Evolutionary conservation across 2,888 invertebrate species (phyloP).

Genomic region (Lasioglossum lativentre): DNA sequence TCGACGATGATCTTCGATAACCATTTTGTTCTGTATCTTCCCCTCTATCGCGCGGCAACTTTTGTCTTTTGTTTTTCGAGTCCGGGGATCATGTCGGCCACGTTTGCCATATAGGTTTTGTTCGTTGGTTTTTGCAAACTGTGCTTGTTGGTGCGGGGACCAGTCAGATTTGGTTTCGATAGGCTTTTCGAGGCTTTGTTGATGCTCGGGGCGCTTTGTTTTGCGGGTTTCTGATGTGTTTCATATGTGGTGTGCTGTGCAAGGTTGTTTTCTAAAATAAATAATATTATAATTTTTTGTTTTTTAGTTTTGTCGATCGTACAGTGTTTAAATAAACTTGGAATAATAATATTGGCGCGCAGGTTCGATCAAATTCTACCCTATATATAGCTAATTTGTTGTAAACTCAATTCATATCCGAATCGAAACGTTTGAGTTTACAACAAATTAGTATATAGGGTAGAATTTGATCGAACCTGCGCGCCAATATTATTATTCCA

Average conservation of each 20-base stretch:
- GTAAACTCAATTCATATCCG: no score
- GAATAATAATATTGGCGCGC: no score
- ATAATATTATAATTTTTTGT: no score
- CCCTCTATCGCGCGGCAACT: neutral
- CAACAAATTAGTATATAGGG: no score
- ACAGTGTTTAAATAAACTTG: no score
- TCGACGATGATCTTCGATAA: constrained; percentile 60
- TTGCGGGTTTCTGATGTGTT: neutral
- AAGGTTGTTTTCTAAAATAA: neutral
- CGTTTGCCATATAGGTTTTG: neutral
- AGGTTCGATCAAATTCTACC: no score
- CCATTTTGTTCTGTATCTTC: constrained; percentile 44
- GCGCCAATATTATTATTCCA: no score
- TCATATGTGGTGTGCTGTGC: neutral
- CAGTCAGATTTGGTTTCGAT: neutral
- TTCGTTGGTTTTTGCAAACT: neutral
- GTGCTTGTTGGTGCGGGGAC: neutral
- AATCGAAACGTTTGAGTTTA: no score
- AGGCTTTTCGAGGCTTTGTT: neutral
- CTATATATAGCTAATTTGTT: no score
- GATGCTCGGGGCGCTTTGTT: neutral
- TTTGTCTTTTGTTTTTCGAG: neutral
- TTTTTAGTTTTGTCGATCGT: no score
- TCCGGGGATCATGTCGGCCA: neutral
- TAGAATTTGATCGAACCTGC: no score